Base-by-base conservation (phyloP, 1,140 invertebrate species). In the Drosophila repletoides region DNA sequence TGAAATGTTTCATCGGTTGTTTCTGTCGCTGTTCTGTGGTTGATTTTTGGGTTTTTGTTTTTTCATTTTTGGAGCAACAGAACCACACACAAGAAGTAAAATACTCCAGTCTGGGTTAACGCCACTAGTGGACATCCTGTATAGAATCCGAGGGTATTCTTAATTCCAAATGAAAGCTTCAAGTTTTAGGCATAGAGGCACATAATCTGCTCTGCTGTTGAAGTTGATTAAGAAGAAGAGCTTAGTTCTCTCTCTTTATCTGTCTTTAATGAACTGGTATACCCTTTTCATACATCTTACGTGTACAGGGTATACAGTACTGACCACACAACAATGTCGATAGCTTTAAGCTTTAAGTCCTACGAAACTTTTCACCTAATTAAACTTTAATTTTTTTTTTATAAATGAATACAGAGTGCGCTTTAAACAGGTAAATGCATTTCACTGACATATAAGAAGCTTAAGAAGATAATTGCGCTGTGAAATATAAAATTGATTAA, bases 1-100 rank as follows among this genome's bases (percentile, higher is more conserved):
- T 77, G 56, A 77, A 83, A 64, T 73, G 73, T 83, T 83, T 83
- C 79, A 43, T 55, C 53, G 79, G 69, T 70, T 52, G 56, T 21
- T 22, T 43, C 40, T 61, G 24, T 21, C 33, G 53, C 33, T 80
- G 70, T 38, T 70, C 48, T 84, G 79, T 29, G 79, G 79, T 64
- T 59, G 60, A 17, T 74, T 70, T 64, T 61, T 48, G 55, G 36
- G 41, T 22, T 12, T 45, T 53, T 75, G n/a, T n/a, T n/a, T n/a
- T n/a, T n/a, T n/a, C n/a, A n/a, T 83, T 70, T 61, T 41, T 29
- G 38, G 41, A 64, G 55, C 55, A 43, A 51, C 66, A 51, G n/a
- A 68, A 17, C 12, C 33, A 45, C 9, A 19, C 6, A 6, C 21
- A 24, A 14, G 19, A 28, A 36, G 29, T 34, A 29, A 38, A 51